phyloP scores from a whole-genome alignment of 2,797 vertebrate genomes.

The Octomys mimax region DNA sequence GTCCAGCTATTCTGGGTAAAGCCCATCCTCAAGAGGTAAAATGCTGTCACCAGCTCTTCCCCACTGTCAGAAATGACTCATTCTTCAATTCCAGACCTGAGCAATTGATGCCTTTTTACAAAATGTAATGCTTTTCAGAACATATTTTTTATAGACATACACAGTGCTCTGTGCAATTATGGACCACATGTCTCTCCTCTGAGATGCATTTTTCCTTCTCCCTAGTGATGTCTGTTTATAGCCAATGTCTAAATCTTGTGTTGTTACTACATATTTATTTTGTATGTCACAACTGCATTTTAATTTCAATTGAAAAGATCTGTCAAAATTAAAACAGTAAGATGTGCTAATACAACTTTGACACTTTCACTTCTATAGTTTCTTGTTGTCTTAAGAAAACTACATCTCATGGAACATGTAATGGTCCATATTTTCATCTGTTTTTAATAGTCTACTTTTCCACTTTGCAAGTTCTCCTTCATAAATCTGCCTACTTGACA shows the following conservation, averaged over 20 bases:
- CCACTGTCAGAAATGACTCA: slow-evolving; percentile 65
- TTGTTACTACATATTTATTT: slow-evolving; percentile 49
- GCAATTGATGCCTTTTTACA: neutral
- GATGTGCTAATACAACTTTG: neutral
- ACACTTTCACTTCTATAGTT: neutral
- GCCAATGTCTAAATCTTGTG: neutral
- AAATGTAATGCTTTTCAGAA: slow-evolving; percentile 59
- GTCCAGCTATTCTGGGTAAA: slow-evolving; percentile 60
- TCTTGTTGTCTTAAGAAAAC: slow-evolving; percentile 41
- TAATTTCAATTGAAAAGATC: slow-evolving; percentile 3
- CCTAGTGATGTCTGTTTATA: neutral
- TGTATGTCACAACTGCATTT: neutral
- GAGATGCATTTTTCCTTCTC: slow-evolving; percentile 46
- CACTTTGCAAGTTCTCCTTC: slow-evolving; percentile 22
- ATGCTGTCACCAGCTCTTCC: slow-evolving; percentile 44
- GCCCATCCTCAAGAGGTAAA: slow-evolving; percentile 42
- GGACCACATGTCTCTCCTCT: neutral
- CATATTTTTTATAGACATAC: slow-evolving; percentile 14
- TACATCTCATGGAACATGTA: neutral
- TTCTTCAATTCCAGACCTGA: slow-evolving; percentile 54
- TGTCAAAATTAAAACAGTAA: slow-evolving; percentile 50
- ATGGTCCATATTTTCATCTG: slow-evolving; percentile 50
- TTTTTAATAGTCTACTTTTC: slow-evolving; percentile 40
- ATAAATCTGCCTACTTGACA: slow-evolving; percentile 31
- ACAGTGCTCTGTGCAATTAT: slow-evolving; percentile 43